Conservation (phyloP, 2,113 vertebrate species). For the Rhynchopsitta pachyrhyncha region DNA sequence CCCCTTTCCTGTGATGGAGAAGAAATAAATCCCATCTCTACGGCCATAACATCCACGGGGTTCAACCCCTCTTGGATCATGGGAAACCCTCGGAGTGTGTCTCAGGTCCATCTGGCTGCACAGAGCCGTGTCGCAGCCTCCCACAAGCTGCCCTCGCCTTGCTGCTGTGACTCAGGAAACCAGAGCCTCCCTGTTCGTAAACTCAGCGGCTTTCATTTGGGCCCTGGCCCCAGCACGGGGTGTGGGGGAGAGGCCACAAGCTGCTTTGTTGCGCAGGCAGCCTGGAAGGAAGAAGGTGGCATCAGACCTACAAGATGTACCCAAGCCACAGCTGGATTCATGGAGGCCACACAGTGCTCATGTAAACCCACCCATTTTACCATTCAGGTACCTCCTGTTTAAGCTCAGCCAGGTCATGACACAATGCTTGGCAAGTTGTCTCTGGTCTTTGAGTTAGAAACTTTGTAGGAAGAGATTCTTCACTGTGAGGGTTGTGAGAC, state of each 20-base stretch:
- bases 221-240: not conserved
- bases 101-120: not conserved
- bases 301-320: not conserved
- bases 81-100: not conserved
- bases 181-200: conserved; percentile 1
- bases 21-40: not conserved
- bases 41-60: rapidly evolving
- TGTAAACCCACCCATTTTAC: not conserved
- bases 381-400: not conserved
- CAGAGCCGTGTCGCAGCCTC: not conserved
- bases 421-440: not conserved
- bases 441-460: not conserved
- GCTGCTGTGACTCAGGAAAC: conserved; percentile 21
- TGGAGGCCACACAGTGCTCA: not conserved
- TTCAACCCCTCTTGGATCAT: not conserved
- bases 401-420: not conserved
- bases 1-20: not conserved
- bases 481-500: not conserved
- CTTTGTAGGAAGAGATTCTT: not conserved
- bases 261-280: not conserved
- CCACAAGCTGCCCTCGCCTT: not conserved
- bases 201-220: not conserved
- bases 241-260: not conserved
- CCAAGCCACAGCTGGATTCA: not conserved
- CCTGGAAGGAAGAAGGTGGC: not conserved